A percentile compares a stretch with the other conserved stretches of the same genome.
phyloP scores from a whole-genome alignment of 1,140 invertebrate species.

The Zaprionus camerounensis region DNA sequence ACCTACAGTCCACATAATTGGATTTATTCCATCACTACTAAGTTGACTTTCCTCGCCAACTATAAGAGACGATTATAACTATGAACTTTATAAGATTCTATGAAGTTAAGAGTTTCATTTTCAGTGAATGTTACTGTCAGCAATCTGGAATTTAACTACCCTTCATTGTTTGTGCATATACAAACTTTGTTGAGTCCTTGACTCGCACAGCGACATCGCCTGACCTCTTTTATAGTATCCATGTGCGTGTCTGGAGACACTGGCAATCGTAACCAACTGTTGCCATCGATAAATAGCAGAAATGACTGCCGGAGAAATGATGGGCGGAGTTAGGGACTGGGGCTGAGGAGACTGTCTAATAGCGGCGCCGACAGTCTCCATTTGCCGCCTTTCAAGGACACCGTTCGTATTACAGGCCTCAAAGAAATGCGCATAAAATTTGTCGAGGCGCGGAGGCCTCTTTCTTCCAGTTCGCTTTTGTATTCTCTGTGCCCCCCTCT shows the following conservation, averaged over 20 bases:
- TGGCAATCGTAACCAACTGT: constrained; percentile 56
- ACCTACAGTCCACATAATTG: too few species aligned
- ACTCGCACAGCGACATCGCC: constrained; percentile 12
- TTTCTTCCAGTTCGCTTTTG: constrained; percentile 13
- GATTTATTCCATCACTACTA: too few species aligned
- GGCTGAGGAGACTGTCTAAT: constrained; percentile 29
- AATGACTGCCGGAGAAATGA: constrained; percentile 29
- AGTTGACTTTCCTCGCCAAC: too few species aligned
- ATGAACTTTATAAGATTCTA: too few species aligned
- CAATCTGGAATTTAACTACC: not conserved
- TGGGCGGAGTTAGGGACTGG: not conserved
- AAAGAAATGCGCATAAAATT: constrained; percentile 62
- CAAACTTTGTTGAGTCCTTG: constrained; percentile 10
- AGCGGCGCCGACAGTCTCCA: constrained; percentile 56
- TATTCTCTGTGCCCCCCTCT: not conserved
- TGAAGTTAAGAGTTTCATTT: not conserved
- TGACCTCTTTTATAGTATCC: constrained; percentile 23
- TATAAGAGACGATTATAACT: too few species aligned
- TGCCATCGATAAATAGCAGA: constrained; percentile 44
- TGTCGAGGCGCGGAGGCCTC: constrained; percentile 15
- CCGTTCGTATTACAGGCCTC: constrained; percentile 22
- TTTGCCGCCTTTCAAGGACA: constrained; percentile 55
- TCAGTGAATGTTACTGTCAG: not conserved
- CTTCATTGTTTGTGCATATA: not conserved
- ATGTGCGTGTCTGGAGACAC: constrained; percentile 52